Conservation (phyloP, 37 sponge, comb jelly and placozoan genomes). For the Geodia barretti region DNA sequence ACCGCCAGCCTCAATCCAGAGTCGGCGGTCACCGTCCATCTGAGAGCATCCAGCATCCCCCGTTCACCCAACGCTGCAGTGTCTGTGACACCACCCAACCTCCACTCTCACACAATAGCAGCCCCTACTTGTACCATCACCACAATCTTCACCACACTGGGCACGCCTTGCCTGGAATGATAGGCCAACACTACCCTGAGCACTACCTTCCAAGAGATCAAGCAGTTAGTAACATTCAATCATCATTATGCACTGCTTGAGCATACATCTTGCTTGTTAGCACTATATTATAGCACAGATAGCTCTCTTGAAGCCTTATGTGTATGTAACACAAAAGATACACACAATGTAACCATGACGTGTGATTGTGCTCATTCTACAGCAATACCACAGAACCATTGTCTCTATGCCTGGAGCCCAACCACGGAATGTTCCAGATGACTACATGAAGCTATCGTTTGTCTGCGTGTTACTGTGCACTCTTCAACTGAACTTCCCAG, state of each 20-base stretch:
- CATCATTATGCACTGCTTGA: neutral
- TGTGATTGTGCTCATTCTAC: too few relatives aligned
- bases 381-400: neutral
- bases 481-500: constrained; percentile 29
- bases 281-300: neutral
- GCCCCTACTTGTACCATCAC: too few relatives aligned
- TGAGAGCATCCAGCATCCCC: neutral
- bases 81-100: too few relatives aligned
- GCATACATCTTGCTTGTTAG: neutral
- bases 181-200: neutral
- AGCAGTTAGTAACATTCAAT: neutral
- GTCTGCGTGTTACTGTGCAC: constrained; percentile 1
- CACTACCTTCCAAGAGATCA: neutral
- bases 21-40: neutral
- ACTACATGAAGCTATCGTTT: constrained; percentile 16
- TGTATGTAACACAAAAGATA: too few relatives aligned
- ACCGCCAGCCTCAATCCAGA: neutral
- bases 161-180: neutral
- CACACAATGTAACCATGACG: too few relatives aligned
- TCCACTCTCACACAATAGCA: neutral
- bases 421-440: neutral
- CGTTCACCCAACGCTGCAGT: neutral
- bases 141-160: neutral
- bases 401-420: neutral
- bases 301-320: too few relatives aligned